These are phyloP conservation scores for Neolamprologus sp. DNA, from an alignment of 2,113 vertebrate species.

Conservation along the genomic window DNA sequence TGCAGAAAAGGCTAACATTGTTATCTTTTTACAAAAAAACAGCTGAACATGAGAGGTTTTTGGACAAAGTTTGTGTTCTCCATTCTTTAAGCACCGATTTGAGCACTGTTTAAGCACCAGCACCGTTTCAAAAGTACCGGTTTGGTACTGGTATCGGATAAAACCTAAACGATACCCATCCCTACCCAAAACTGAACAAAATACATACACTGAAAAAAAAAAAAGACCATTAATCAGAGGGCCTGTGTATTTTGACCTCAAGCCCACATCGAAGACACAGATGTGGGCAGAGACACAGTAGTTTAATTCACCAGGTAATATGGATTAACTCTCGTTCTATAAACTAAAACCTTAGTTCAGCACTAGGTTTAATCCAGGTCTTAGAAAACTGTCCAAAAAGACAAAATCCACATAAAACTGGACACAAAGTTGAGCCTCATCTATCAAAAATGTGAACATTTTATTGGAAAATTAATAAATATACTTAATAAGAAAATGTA, in stretches of 20 bases:
- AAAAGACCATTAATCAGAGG: neutral
- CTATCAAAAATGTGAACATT: fast-evolving
- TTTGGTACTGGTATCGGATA: fast-evolving
- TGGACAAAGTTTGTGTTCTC: fast-evolving
- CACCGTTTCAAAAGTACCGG: too few relatives aligned
- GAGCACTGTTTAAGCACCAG: too few relatives aligned
- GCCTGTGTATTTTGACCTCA: neutral
- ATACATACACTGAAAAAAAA: neutral
- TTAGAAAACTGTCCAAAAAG: neutral
- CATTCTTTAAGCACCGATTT: too few relatives aligned
- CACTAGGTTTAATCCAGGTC: neutral
- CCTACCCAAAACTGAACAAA: neutral
- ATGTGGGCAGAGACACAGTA: fast-evolving
- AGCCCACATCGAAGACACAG: neutral
- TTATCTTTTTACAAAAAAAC: too few relatives aligned
- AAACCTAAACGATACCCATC: too few relatives aligned
- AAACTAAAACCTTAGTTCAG: fast-evolving
- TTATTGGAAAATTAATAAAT: fast-evolving
- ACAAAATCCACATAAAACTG: neutral
- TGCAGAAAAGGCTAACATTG: too few relatives aligned
- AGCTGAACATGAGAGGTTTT: too few relatives aligned
- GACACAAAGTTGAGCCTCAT: neutral
- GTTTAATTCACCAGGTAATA: neutral
- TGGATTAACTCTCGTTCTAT: fast-evolving
- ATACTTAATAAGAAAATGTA: neutral